Percentiles rank a stretch among this genome's conserved stretches.
Conservation (phyloP, 2,797 vertebrate genomes). For the Mormyrus proboscirostris region DNA sequence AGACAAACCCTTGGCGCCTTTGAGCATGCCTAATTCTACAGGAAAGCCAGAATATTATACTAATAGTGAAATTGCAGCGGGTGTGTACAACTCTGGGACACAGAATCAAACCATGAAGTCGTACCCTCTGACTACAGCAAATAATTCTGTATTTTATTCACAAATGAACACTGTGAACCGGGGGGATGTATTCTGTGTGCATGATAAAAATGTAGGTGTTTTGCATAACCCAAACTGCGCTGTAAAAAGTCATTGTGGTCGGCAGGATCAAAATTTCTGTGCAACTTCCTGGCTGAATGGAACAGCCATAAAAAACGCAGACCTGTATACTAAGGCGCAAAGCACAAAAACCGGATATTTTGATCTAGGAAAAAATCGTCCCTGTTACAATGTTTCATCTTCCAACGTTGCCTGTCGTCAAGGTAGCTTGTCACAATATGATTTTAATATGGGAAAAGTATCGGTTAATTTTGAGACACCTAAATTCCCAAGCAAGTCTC, state of each 20-base stretch:
- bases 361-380: constrained; percentile 41
- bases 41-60: constrained; percentile 49
- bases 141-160: constrained; percentile 49
- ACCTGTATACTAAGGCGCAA: constrained; percentile 32
- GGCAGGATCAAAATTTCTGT: constrained; percentile 52
- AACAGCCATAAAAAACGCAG: constrained; percentile 37
- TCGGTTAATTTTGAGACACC: constrained; percentile 36
- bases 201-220: constrained; percentile 55
- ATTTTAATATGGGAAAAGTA: constrained; percentile 44
- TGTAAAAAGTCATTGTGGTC: constrained; percentile 57
- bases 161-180: constrained; percentile 52
- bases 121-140: constrained; percentile 47
- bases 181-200: constrained; percentile 51
- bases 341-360: constrained; percentile 35
- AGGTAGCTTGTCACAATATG: constrained; percentile 34
- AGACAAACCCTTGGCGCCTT: constrained; percentile 53
- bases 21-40: constrained; percentile 52
- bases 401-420: constrained; percentile 38
- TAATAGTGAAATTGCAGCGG: constrained; percentile 41
- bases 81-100: constrained; percentile 35
- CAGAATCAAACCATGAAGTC: constrained; percentile 50
- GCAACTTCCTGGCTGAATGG: constrained; percentile 52
- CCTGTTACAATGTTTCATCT: constrained; percentile 35
- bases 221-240: constrained; percentile 53
- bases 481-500: constrained; percentile 39